A percentile compares a stretch with the other conserved stretches of the same genome.
Conservation (phyloP, 53 echinoderm and acorn worm species). For the Henricia sp. region DNA sequence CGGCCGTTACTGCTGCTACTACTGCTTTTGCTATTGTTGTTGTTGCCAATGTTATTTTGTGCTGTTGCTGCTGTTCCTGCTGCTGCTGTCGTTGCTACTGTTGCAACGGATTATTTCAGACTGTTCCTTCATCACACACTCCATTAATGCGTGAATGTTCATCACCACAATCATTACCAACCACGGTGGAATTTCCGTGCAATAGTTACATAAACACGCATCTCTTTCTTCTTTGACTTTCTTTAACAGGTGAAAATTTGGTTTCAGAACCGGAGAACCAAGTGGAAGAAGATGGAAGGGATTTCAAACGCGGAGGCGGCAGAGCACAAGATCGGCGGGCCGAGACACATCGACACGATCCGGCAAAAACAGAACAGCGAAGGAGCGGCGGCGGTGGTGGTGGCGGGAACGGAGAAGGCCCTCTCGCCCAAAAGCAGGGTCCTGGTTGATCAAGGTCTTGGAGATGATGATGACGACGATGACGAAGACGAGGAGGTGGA, state of each 20-base stretch:
- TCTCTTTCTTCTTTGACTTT: slow-evolving; percentile 31
- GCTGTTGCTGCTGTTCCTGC: too few relatives aligned
- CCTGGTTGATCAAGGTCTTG: background rate
- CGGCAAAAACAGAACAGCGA: slow-evolving; percentile 84
- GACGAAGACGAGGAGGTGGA: slow-evolving; percentile 27
- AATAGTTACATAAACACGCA: too few relatives aligned
- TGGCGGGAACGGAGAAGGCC: slow-evolving; percentile 8
- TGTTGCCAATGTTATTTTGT: too few relatives aligned
- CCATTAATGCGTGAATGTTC: too few relatives aligned
- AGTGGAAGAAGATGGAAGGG: slow-evolving; percentile 99
- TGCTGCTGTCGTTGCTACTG: too few relatives aligned
- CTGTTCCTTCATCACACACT: too few relatives aligned
- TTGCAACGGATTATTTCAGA: too few relatives aligned
- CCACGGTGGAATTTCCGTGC: too few relatives aligned
- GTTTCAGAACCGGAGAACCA: slow-evolving; percentile 98
- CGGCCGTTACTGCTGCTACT: too few relatives aligned
- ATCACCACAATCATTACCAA: too few relatives aligned
- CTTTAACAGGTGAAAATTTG: slow-evolving; percentile 94
- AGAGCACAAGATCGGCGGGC: slow-evolving; percentile 98
- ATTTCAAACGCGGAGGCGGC: slow-evolving; percentile 99
- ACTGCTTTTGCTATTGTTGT: too few relatives aligned
- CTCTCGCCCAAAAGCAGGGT: background rate
- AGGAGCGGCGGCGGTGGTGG: background rate
- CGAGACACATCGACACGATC: slow-evolving; percentile 94
- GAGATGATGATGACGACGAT: slow-evolving; percentile 51